Evolutionary conservation across 2,797 vertebrate species (phyloP), one percentile per base, ranked within the genome.

Genomic region (Manis pentadactyla): DNA sequence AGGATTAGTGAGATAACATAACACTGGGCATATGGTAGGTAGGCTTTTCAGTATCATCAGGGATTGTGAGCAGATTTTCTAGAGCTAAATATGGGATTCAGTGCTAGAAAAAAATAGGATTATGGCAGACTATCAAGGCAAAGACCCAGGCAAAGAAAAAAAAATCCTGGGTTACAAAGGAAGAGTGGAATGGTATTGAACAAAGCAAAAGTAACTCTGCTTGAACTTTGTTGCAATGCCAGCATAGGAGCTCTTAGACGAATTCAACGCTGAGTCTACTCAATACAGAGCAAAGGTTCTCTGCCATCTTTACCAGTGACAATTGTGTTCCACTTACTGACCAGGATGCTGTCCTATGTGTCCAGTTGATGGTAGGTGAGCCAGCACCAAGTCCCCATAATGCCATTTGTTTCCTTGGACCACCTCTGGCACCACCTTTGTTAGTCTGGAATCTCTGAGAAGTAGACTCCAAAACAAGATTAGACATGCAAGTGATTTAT

Each of bases 1-100:
- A 90, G 78, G 61, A 95, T 96, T 90, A 96, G 90, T 85, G 91
- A 90, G 78, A 95, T 82, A 89, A 61, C 31, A 91, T 96, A 96
- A 95, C 78, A 96, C 57, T 39, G 92, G 93, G 77, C 94, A 95
- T 92, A 97, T 97, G 96, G 97, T 96, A 93, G 90, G 94, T 95
- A 96, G 97, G 96, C 85, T 96, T 96, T 77, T 95, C 73, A 86
- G 77, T 95, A 82, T 81, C 64, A 95, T 94, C 93, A 97, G 73
- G 51, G 82, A 90, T 91, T 96, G 78, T 53, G 88, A 96, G 82
- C 94, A 96, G 95, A 97, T 96, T 95, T 97, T 92, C 68, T 88
- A 88, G 90, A 95, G 77, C 94, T 97, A 96, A 97, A 92, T 90
- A 92, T 73, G 82, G 90, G 63, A 88, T 63, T 95, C 14, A 4